Evolutionary conservation across 2,113 vertebrate genomes (phyloP), one percentile per base, ranked within the genome.

Genomic region (Muntiacus muntjak): DNA sequence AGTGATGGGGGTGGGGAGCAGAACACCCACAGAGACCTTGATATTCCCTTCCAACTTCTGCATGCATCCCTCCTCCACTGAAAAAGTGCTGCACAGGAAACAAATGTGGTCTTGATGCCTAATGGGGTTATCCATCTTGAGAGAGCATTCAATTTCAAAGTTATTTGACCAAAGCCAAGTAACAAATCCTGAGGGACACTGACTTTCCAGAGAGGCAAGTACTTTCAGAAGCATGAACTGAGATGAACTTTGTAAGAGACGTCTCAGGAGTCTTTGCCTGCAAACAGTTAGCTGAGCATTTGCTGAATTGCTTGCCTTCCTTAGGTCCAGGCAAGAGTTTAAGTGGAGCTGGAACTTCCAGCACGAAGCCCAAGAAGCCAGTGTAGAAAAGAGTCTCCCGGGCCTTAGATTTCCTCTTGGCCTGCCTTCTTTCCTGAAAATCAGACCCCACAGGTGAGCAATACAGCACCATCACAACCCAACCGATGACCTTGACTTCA

Each of bases 151-250:
- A 62, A 78, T 95, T 87, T 91, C 85, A 86, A 88, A 78, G 83
- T 85, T 85, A 85, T 64, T 94, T 94, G 97, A 91, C 91, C 89
- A 82, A 91, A 93, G 76, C 45, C 93, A 95, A 78, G 81, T 83
- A 54, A 52, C 91, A 94, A 91, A 89, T 94, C 94, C 92, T 57
- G 21, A 86, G 28, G n/a, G 71, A 62, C 30, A 33, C 50, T 81
- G 78, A n/a, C 54, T 93, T 92, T 89, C 76, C 89, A 62, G 83
- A 95, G 40, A 91, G 36, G 83, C 89, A 90, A 90, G 71, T 96
- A 43, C 84, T 67, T 82, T 45, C 3, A 5, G 45, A 95, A 57
- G 71, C 55, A 89, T 19, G n/a, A 92, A 45, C 85, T 64, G 40
- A 85, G 30, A 43, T 78, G 79, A 82, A 95, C 60, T 36, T 28